Conservation (phyloP, 2,797 vertebrate genomes). For the Coregonus ussuriensis region DNA sequence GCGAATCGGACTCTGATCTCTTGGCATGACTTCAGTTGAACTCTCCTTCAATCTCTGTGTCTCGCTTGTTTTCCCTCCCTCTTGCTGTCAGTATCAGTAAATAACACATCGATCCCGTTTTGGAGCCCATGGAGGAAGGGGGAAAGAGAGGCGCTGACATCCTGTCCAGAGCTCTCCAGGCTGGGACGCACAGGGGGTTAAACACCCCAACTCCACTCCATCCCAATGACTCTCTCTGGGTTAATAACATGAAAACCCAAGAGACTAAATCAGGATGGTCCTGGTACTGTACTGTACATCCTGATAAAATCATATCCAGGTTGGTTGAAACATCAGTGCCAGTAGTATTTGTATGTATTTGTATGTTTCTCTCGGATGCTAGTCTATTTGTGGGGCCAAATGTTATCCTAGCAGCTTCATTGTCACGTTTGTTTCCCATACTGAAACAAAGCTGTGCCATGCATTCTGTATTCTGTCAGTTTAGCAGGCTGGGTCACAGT, state of each 20-base stretch:
- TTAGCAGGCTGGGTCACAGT: conserved; percentile 36
- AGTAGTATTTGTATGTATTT: neutral
- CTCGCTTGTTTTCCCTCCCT: neutral
- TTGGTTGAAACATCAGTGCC: neutral
- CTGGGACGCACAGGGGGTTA: neutral
- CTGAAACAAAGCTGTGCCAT: conserved; percentile 36
- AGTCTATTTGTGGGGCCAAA: conserved; percentile 13
- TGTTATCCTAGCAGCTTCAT: conserved; percentile 25
- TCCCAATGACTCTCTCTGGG: neutral
- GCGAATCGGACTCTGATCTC: conserved; percentile 18
- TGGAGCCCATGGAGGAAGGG: neutral
- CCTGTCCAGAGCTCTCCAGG: neutral
- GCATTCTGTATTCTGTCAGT: conserved; percentile 7
- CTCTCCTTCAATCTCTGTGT: neutral
- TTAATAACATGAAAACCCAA: neutral
- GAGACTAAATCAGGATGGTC: neutral
- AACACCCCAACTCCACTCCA: neutral
- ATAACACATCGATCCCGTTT: neutral
- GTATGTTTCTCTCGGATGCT: neutral
- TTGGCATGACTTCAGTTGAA: conserved; percentile 15
- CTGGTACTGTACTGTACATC: conserved; percentile 1
- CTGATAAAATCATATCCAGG: neutral
- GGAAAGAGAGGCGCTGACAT: conserved; percentile 1
- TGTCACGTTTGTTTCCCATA: conserved; percentile 37
- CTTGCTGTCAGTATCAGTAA: conserved; percentile 6